Conservation (phyloP, 2,113 vertebrate species). For the Peromyscus polionotus region DNA sequence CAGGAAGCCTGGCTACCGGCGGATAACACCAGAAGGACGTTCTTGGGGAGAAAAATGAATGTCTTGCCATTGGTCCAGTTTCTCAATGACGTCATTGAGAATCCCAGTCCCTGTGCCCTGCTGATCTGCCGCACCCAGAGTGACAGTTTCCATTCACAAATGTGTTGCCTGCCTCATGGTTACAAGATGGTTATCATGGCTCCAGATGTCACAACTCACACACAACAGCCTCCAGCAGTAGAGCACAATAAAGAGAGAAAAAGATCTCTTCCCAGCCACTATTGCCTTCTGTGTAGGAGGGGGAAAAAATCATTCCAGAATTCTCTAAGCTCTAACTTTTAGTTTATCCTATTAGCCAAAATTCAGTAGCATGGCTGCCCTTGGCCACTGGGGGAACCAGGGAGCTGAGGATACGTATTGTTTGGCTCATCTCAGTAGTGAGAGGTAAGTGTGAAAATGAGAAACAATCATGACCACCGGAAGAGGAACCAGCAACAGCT, state of each 20-base stretch:
- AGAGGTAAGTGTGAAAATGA: background rate
- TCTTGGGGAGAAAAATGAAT: background rate
- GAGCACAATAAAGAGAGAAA: background rate
- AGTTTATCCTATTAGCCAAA: background rate
- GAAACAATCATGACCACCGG: background rate
- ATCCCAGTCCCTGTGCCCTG: background rate
- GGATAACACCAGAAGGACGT: background rate
- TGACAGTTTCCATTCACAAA: background rate
- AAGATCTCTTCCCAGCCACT: background rate
- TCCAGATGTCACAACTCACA: background rate
- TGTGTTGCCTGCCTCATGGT: background rate
- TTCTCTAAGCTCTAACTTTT: background rate
- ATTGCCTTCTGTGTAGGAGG: background rate
- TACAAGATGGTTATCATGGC: background rate
- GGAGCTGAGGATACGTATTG: background rate
- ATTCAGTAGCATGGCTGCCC: background rate
- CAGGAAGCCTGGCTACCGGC: background rate
- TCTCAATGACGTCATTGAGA: background rate
- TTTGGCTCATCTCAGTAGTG: background rate
- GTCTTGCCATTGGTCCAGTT: background rate
- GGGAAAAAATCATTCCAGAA: constrained; percentile 16
- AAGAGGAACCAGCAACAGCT: background rate
- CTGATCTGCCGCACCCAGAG: background rate
- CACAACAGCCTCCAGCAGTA: background rate
- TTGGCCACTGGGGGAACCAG: background rate